Evolutionary conservation across 2,888 invertebrate species (phyloP).

Genomic region (Physocephala rufipes): DNA sequence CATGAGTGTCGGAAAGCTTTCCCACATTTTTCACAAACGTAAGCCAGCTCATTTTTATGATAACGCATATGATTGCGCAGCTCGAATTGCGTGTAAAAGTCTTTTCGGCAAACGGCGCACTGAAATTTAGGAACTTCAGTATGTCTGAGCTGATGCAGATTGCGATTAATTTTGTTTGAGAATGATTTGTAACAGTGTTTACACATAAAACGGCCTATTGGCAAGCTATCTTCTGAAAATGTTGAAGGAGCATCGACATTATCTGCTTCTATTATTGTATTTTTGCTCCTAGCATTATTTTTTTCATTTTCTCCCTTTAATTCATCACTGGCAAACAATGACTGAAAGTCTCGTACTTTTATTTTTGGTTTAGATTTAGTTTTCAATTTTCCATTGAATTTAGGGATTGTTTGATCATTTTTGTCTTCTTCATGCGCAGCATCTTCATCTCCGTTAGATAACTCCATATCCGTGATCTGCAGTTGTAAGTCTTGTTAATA

Average conservation of each 20-base stretch:
- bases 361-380: too few relatives aligned
- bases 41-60: constrained; percentile 23
- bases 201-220: constrained; percentile 7
- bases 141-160: constrained; percentile 22
- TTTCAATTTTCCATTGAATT: too few relatives aligned
- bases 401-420: too few relatives aligned
- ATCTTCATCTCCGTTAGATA: too few relatives aligned
- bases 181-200: constrained; percentile 11
- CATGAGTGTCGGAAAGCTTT: constrained; percentile 28
- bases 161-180: constrained; percentile 15
- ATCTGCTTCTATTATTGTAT: background rate
- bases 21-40: constrained; percentile 27
- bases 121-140: background rate
- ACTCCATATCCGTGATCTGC: too few relatives aligned
- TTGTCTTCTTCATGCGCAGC: too few relatives aligned
- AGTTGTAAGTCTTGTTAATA: too few relatives aligned
- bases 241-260: too few relatives aligned
- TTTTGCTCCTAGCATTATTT: background rate
- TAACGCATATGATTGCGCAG: constrained; percentile 16
- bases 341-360: too few relatives aligned
- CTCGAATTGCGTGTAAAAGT: constrained; percentile 22
- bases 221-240: background rate
- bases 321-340: background rate
- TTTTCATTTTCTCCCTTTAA: background rate
- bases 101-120: constrained; percentile 7